Conservation (phyloP, 1,140 invertebrate species). For the Mercenaria mercenaria region DNA sequence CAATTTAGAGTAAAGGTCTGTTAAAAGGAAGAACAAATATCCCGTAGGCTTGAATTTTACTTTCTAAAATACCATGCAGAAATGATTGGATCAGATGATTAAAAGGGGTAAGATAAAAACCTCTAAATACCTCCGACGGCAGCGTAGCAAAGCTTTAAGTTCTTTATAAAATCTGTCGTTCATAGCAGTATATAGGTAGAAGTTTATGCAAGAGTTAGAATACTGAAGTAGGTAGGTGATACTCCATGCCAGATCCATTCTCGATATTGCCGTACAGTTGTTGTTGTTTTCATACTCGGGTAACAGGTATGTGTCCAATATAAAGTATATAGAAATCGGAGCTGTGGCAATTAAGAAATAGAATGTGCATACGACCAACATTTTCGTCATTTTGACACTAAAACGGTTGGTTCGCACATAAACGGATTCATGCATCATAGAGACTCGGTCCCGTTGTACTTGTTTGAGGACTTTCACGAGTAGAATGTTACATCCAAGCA, state of each 20-base stretch:
- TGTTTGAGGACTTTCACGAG: conserved; percentile 54
- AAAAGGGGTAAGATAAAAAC: too few relatives aligned
- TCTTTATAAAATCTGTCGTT: conserved; percentile 92
- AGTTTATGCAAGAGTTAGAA: conserved; percentile 94
- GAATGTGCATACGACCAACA: conserved; percentile 73
- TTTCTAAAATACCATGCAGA: too few relatives aligned
- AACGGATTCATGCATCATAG: conserved; percentile 38
- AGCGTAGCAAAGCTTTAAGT: conserved; percentile 41
- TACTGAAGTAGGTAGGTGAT: conserved; percentile 89
- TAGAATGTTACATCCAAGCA: conserved; percentile 71
- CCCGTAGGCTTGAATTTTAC: too few relatives aligned
- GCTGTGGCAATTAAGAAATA: conserved; percentile 77
- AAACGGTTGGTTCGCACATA: conserved; percentile 29
- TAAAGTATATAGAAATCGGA: conserved; percentile 76
- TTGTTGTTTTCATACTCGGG: neutral
- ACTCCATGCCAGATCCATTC: conserved; percentile 87
- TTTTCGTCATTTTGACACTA: conserved; percentile 70
- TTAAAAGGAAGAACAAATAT: too few relatives aligned
- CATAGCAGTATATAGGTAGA: conserved; percentile 92
- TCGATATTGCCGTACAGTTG: neutral
- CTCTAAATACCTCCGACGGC: conserved; percentile 33
- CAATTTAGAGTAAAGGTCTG: too few relatives aligned
- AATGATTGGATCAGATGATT: too few relatives aligned
- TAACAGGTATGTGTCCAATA: conserved; percentile 69
- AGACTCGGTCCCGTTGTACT: neutral